Evolutionary conservation across 2,797 vertebrate genomes (phyloP).

Genomic region (Lagorchestes hirsutus): DNA sequence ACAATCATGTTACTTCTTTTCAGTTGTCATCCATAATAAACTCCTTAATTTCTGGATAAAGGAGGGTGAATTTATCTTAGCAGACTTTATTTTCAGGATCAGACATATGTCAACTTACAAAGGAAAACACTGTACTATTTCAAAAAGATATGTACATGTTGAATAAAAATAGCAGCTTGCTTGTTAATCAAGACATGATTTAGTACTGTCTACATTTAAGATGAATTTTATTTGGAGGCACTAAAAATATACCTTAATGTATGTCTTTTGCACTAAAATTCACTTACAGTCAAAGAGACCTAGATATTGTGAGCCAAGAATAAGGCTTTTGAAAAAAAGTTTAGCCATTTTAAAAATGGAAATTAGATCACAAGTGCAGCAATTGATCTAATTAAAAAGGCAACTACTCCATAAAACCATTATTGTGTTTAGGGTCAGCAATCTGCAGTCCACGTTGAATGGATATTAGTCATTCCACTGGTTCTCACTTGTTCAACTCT

Average conservation of each 20-base stretch:
- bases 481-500: slow-evolving; percentile 45
- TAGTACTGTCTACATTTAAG: slow-evolving; percentile 1
- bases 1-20: slow-evolving; percentile 7
- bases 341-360: slow-evolving; percentile 41
- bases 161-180: slow-evolving; percentile 4
- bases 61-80: slow-evolving; percentile 39
- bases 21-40: slow-evolving; percentile 17
- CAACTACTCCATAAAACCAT: slow-evolving; percentile 44
- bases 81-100: background rate
- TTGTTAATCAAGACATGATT: background rate
- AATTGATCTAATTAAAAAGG: slow-evolving; percentile 53
- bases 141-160: background rate
- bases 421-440: slow-evolving; percentile 52
- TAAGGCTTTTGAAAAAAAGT: slow-evolving; percentile 22
- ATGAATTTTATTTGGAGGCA: background rate
- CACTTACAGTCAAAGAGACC: slow-evolving; percentile 28
- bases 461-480: slow-evolving; percentile 26
- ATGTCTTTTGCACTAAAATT: slow-evolving; percentile 38
- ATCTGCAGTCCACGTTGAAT: slow-evolving; percentile 41
- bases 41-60: slow-evolving; percentile 6
- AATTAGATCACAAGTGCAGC: slow-evolving; percentile 19
- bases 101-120: slow-evolving; percentile 14
- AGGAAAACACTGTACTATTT: background rate
- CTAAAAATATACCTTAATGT: background rate
- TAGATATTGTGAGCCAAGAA: background rate